Evolutionary conservation across 37 sponge, comb jelly and placozoan species (phyloP), one percentile per base, ranked within the genome.

Genomic region (Cliona cf. orientalis): DNA sequence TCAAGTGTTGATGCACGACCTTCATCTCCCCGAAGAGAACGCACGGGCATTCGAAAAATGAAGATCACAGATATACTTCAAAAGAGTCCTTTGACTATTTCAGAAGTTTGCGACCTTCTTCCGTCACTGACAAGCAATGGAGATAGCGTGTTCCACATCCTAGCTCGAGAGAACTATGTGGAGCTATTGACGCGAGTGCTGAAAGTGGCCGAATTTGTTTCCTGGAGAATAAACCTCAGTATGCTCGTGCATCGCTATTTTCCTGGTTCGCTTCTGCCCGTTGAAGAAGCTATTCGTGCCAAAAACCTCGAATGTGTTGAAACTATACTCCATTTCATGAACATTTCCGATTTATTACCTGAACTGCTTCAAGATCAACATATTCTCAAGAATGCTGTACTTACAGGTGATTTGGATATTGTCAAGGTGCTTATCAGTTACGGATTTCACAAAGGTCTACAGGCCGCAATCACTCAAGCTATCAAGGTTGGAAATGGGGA

Each of bases 111-210:
- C 41, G 58, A 85, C 55, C 80, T 81, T 32, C 26, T 71, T 33
- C 62, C 83, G 2, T 25, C 53, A 0, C 46, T 74, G 6, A 69
- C 53, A 31, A 32, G 40, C 17, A 63, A 81, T 5, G 90, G 78
- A 36, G 69, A 78, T 36, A 88, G 72, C 22, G 46, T 89, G 3
- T 72, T 93, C 3, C 93, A 93, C 62, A 60, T 84, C 26, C 36
- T 85, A 19, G 86, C 83, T 5, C n/a, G 57, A 34, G 32, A 84
- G 2, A 79, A 78, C n/a, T 31, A 82, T 53, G 44, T 22, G 0
- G 65, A 72, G 29, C 69, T 93, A 36, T 62, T 93, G 41, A 45
- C 36, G 2, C 21, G 66, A 5, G 41, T 93, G 2, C 58, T 85
- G 22, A 69, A 66, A 69, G 78, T 80, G 21, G 84, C 83, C 3